Evolutionary conservation across 2,888 invertebrate species (phyloP).

Genomic region (Drosophila suboccidentalis): DNA sequence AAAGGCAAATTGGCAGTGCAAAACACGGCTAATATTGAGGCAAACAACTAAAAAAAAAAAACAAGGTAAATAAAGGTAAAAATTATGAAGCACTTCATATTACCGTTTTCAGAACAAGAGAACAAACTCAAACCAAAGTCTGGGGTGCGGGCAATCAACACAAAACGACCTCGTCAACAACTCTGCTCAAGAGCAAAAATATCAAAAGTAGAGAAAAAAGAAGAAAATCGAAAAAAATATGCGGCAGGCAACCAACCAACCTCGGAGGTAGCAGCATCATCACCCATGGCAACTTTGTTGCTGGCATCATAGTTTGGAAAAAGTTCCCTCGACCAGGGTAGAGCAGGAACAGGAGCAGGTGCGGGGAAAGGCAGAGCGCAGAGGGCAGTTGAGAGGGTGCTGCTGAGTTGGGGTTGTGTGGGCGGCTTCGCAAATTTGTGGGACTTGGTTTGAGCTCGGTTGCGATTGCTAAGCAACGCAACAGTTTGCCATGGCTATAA

Average conservation of each 20-base stretch:
- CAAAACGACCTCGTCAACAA: slow-evolving; percentile 81
- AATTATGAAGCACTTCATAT: slow-evolving; percentile 80
- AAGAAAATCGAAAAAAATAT: slow-evolving; percentile 25
- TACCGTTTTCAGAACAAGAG: slow-evolving; percentile 53
- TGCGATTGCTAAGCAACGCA: slow-evolving; percentile 83
- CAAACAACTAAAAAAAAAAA: slow-evolving; percentile 62
- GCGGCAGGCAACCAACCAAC: slow-evolving; percentile 41
- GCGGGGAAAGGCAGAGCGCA: background rate
- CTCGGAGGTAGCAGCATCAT: slow-evolving; percentile 62
- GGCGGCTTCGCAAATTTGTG: slow-evolving; percentile 62
- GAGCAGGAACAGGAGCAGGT: slow-evolving; percentile 10
- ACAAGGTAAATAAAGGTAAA: slow-evolving; percentile 75
- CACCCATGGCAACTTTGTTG: slow-evolving; percentile 79
- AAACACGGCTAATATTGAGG: slow-evolving; percentile 53
- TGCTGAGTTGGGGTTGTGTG: slow-evolving; percentile 37
- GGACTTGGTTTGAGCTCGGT: slow-evolving; percentile 21
- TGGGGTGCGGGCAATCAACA: slow-evolving; percentile 71
- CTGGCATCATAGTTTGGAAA: slow-evolving; percentile 73
- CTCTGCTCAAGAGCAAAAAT: slow-evolving; percentile 72
- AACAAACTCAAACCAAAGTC: slow-evolving; percentile 67
- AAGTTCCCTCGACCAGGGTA: slow-evolving; percentile 45
- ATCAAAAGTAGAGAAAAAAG: slow-evolving; percentile 56
- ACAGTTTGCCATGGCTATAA: slow-evolving; percentile 85
- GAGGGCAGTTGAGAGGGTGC: slow-evolving; percentile 13
- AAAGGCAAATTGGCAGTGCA: slow-evolving; percentile 36